Percentiles rank a stretch among this genome's conserved stretches.
Conservation (phyloP, 2,797 vertebrate genomes). For the Acipenser transmontanus region DNA sequence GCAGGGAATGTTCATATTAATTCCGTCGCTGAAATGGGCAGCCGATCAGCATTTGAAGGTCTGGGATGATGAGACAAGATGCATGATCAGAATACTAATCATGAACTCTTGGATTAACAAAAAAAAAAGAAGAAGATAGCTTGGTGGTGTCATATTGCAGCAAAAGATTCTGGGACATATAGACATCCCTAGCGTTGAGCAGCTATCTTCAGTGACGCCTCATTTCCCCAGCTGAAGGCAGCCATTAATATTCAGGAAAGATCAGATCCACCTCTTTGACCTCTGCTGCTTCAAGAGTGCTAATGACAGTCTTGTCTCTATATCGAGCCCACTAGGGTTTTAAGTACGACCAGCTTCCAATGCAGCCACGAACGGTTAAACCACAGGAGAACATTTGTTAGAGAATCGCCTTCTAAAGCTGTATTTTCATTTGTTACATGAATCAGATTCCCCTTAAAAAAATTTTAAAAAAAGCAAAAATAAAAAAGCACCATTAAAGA, state of each 20-base stretch:
- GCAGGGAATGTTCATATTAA: conserved; percentile 51
- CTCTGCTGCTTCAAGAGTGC: conserved; percentile 52
- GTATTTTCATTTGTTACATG: too few species aligned
- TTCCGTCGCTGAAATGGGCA: conserved; percentile 59
- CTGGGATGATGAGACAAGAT: conserved; percentile 51
- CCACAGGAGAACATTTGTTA: too few species aligned
- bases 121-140: not conserved
- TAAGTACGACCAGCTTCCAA: not conserved
- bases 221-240: conserved; percentile 65
- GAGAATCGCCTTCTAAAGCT: too few species aligned
- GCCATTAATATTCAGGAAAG: conserved; percentile 66
- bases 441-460: too few species aligned
- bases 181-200: conserved; percentile 63
- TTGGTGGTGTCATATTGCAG: conserved; percentile 35
- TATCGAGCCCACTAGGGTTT: conserved; percentile 1
- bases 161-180: conserved; percentile 58
- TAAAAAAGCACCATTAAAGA: too few species aligned
- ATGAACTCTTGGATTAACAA: conserved; percentile 36
- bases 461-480: too few species aligned
- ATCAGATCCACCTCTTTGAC: conserved; percentile 52
- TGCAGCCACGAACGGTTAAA: too few species aligned
- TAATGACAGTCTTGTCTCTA: conserved; percentile 54
- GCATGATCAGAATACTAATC: conserved; percentile 62
- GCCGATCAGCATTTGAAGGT: conserved; percentile 68
- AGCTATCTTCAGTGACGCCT: conserved; percentile 53